Evolutionary conservation across 2,113 vertebrate genomes (phyloP), one percentile per base, ranked within the genome.

Genomic region (Boulengeromyrus knoepffleri): DNA sequence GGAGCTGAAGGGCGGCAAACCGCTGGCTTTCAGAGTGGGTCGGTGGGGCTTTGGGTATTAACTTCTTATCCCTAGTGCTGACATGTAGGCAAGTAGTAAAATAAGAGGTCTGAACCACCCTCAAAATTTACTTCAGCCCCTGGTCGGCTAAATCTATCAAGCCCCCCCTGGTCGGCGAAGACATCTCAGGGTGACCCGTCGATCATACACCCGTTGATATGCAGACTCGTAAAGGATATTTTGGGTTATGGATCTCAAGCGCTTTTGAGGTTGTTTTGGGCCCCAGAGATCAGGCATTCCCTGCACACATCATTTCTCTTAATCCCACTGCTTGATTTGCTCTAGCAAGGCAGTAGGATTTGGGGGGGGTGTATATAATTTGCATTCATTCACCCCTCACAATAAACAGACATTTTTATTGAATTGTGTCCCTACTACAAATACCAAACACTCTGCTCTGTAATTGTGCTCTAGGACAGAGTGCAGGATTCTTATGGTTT

Each of bases 1-100:
- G 91, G 93, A 91, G 3, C 92, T 93, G 52, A 97, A 97, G 91
- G 95, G 95, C 93, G 97, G 97, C 92, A 97, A 96, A 85, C 98
- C 98, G 0, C 92, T 97, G 93, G 97, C 99, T 91, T 99, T 99
- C 95, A 97, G 99, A 97, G 96, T 99, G 91, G 98, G 98, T 99
- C 93, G 96, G 97, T 97, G 39, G n/a, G 19, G 21, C 56, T 27
- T 89, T 39, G 49, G 39, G n/a, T 47, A n/a, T 42, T 53, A 8
- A 31, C 2, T 27, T 56, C n/a, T 88, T 21, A 62, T 62, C n/a
- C 8, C 13, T 21, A 62, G 17, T 88, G 39, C 53, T 3, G 3
- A n/a, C 62, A 70, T n/a, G 56, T 58, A 58, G 56, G 24, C 24
- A 70, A 13, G 62, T 13, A 31, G 62, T 13, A 31, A 13, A 66